These are phyloP conservation scores for Parnassius mnemosyne DNA, from an alignment of 2,888 invertebrate genomes.

Conservation along the genomic window DNA sequence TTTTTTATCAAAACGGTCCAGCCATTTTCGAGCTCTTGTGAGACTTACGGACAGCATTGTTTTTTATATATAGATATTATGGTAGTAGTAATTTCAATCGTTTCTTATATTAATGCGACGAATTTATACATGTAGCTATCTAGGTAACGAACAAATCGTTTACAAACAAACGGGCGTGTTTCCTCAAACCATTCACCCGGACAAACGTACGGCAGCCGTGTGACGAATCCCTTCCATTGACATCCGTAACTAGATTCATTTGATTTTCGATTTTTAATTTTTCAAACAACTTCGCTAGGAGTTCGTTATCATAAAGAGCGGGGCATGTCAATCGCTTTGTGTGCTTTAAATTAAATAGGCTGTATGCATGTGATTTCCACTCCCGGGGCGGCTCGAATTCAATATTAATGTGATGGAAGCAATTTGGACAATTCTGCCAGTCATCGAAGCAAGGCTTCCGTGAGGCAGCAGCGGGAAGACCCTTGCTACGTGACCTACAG, in stretches of 20 bases:
- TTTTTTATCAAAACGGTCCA: no score
- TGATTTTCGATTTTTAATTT: conserved; percentile 44
- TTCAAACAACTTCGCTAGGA: conserved; percentile 57
- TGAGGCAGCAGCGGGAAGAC: conserved; percentile 14
- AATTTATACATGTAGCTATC: conserved; percentile 6
- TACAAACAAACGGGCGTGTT: conserved; percentile 16
- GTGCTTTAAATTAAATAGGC: conserved; percentile 74
- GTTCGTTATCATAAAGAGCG: conserved; percentile 61
- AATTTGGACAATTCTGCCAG: conserved; percentile 69
- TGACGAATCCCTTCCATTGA: conserved; percentile 49
- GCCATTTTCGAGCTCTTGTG: no score
- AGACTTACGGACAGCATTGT: no score
- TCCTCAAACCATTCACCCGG: conserved; percentile 24
- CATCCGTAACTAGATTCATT: conserved; percentile 48
- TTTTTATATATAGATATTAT: no score
- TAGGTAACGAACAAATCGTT: conserved; percentile 5
- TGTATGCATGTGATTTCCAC: conserved; percentile 50
- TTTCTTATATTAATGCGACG: neutral
- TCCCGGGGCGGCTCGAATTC: conserved; percentile 49
- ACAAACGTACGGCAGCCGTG: conserved; percentile 31
- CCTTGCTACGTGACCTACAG: conserved; percentile 27
- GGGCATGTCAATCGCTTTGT: conserved; percentile 73
- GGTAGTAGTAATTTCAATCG: no score
- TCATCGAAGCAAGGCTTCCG: conserved; percentile 50
- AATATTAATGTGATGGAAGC: conserved; percentile 66